These are phyloP conservation scores for Sylvilagus floridanus DNA, from an alignment of 2,797 vertebrate species.

Conservation along the genomic window DNA sequence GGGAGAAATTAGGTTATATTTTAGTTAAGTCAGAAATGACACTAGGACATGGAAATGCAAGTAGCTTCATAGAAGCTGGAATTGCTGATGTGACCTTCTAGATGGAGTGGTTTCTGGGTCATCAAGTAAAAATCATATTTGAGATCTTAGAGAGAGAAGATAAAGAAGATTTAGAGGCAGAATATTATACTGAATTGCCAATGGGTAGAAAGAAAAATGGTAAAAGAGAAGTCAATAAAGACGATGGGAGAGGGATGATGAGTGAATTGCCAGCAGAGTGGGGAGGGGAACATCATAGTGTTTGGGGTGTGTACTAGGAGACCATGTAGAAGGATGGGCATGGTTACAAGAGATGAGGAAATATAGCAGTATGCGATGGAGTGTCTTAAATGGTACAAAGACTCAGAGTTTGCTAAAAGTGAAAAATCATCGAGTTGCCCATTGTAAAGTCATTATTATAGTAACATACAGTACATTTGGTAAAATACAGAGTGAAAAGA, in stretches of 20 bases:
- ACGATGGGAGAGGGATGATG: background rate
- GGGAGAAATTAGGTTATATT: conserved; percentile 2
- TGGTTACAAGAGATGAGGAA: background rate
- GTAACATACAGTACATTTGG: background rate
- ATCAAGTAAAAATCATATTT: conserved; percentile 28
- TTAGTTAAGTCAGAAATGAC: conserved; percentile 17
- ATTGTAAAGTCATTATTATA: background rate
- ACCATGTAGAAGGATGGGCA: background rate
- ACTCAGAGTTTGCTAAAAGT: background rate
- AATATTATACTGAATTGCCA: background rate
- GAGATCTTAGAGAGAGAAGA: conserved; percentile 8
- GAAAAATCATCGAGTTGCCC: background rate
- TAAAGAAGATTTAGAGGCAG: background rate
- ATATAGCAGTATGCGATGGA: background rate
- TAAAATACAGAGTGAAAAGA: background rate
- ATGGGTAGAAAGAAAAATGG: background rate
- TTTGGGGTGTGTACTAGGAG: background rate
- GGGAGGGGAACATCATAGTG: background rate
- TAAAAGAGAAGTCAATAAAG: background rate
- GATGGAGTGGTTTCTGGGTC: background rate
- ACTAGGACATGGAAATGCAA: conserved; percentile 29
- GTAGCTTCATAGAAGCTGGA: background rate
- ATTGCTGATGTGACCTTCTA: background rate
- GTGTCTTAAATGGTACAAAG: background rate
- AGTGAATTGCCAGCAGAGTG: background rate